A percentile compares a stretch with the other conserved stretches of the same genome.
Evolutionary conservation across 2,888 invertebrate genomes (phyloP).

Genomic region (Panopea generosa): DNA sequence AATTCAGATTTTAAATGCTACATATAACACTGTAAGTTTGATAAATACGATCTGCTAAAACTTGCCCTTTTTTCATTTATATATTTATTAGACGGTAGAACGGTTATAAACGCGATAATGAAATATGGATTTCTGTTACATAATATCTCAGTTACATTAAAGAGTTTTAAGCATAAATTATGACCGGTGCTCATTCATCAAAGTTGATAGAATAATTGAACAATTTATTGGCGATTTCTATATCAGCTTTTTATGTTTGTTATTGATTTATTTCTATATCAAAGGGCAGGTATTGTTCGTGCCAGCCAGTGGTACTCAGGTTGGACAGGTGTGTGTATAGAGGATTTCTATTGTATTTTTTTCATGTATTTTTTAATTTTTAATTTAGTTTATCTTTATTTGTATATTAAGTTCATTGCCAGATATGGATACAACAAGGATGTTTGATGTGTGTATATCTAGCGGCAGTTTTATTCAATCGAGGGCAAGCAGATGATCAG

Average conservation of each 20-base stretch:
- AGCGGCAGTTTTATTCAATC: too few relatives aligned
- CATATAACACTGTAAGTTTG: conserved; percentile 44
- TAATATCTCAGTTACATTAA: conserved; percentile 52
- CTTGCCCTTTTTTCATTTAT: conserved; percentile 38
- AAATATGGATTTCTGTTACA: conserved; percentile 49
- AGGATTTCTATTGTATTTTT: too few relatives aligned
- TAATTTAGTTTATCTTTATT: too few relatives aligned
- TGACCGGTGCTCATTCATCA: conserved; percentile 27
- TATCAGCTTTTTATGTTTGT: conserved; percentile 25
- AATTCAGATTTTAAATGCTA: conserved; percentile 48
- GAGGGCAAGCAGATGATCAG: too few relatives aligned
- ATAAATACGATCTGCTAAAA: conserved; percentile 55
- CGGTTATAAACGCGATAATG: conserved; percentile 45
- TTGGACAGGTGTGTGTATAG: not conserved
- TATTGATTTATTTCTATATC: conserved; percentile 53
- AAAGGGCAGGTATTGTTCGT: conserved; percentile 43
- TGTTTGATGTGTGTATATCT: too few relatives aligned
- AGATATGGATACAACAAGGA: too few relatives aligned
- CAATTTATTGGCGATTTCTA: conserved; percentile 48
- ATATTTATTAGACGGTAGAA: conserved; percentile 29
- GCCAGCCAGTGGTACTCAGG: not conserved
- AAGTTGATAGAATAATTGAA: conserved; percentile 47
- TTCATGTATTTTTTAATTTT: too few relatives aligned
- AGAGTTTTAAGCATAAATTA: conserved; percentile 47
- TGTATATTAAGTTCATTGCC: too few relatives aligned